These are phyloP conservation scores for Agrotis exclamationis DNA, from an alignment of 2,888 invertebrate genomes.

Conservation along the genomic window DNA sequence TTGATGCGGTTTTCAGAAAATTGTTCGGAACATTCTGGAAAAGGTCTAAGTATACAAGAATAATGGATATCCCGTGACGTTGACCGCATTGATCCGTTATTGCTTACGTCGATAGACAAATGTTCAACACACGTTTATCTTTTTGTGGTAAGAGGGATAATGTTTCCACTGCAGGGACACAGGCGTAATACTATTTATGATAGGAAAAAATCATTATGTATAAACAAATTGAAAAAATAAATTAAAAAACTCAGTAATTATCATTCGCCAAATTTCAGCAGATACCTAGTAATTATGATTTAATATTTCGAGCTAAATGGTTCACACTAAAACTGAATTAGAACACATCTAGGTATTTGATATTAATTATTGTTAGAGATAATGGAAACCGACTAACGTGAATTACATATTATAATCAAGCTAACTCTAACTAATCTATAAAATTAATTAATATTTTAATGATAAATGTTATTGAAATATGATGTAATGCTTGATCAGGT, in stretches of 20 bases:
- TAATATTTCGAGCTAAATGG: constrained; percentile 37
- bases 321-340: constrained; percentile 33
- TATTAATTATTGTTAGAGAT: constrained; percentile 55
- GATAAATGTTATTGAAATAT: constrained; percentile 7
- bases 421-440: constrained; percentile 9
- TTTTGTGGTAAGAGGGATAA: no score
- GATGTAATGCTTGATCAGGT: background rate
- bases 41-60: no score
- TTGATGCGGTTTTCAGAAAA: no score
- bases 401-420: constrained; percentile 27
- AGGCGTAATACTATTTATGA: no score
- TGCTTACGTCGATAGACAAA: no score
- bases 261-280: constrained; percentile 15
- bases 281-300: constrained; percentile 25
- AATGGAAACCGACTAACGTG: constrained; percentile 29
- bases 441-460: constrained; percentile 17
- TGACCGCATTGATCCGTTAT: no score
- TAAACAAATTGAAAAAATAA: background rate
- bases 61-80: no score
- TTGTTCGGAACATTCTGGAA: no score
- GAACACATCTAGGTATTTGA: constrained; percentile 32
- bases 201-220: no score
- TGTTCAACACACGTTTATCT: no score
- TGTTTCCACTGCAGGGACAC: no score
- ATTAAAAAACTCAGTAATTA: background rate